Evolutionary conservation across 2,113 vertebrate species (phyloP).

Genomic region (Phyllostomus discolor): DNA sequence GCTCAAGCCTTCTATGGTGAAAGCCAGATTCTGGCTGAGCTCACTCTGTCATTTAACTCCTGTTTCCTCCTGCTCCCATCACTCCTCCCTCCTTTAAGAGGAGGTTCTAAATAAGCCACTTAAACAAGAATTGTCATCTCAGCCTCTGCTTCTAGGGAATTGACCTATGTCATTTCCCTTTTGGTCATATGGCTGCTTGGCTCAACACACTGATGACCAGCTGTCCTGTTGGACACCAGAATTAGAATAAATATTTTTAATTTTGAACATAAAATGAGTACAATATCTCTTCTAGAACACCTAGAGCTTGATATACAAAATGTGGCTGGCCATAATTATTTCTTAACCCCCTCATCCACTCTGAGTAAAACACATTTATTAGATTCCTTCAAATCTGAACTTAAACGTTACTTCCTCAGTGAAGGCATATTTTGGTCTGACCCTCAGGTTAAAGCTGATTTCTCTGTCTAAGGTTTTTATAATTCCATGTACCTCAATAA

Average conservation of each 20-base stretch:
- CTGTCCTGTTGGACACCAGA: not conserved
- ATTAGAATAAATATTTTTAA: slow-evolving; percentile 48
- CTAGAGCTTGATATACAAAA: not conserved
- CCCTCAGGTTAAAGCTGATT: not conserved
- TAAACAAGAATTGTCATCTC: not conserved
- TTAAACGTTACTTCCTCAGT: not conserved
- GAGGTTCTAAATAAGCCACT: not conserved
- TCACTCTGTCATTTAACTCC: not conserved
- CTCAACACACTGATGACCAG: not conserved
- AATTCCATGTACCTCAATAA: not conserved
- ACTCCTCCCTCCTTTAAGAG: not conserved
- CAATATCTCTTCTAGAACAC: not conserved
- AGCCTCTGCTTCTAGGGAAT: not conserved
- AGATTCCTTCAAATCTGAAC: not conserved
- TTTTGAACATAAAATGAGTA: slow-evolving; percentile 10
- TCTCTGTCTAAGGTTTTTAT: not conserved
- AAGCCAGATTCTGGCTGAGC: not conserved
- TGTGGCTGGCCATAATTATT: not conserved
- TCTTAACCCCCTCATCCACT: not conserved
- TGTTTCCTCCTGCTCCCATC: not conserved
- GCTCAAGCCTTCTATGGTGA: rapidly evolving
- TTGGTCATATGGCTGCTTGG: not conserved
- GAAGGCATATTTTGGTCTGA: not conserved
- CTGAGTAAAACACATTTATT: not conserved
- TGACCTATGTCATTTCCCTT: not conserved